Evolutionary conservation across 2,888 invertebrate species (phyloP).

Genomic region (Rutpela maculata): DNA sequence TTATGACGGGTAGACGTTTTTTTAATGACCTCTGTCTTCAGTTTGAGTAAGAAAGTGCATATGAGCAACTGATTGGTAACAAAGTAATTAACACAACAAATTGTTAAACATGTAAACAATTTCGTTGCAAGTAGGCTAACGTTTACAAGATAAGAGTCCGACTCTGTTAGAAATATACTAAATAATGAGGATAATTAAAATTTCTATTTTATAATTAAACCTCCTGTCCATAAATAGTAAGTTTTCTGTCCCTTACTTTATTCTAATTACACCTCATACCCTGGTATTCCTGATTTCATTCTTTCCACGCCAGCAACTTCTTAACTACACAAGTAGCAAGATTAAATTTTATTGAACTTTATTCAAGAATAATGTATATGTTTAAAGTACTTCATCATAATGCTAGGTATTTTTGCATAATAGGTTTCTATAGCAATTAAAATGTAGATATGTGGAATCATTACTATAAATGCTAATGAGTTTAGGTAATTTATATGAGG

Average conservation of each 20-base stretch:
- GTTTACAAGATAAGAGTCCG: background rate
- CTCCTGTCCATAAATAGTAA: constrained; percentile 7
- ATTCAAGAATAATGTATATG: constrained; percentile 9
- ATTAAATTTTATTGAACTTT: constrained; percentile 26
- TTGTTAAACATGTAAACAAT: too few relatives aligned
- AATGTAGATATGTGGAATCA: constrained; percentile 5
- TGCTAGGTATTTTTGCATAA: constrained; percentile 25
- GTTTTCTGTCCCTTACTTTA: background rate
- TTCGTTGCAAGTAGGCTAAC: background rate
- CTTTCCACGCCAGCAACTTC: constrained; percentile 24
- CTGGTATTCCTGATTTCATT: constrained; percentile 9
- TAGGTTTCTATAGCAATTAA: constrained; percentile 6
- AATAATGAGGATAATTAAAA: background rate
- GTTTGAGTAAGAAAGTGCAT: too few relatives aligned
- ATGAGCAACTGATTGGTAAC: too few relatives aligned
- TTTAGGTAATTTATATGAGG: background rate
- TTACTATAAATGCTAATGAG: constrained; percentile 4
- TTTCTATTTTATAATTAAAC: constrained; percentile 3
- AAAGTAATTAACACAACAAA: too few relatives aligned
- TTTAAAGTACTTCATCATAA: background rate
- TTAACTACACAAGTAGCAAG: constrained; percentile 16
- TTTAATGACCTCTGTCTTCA: too few relatives aligned
- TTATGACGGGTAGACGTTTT: too few relatives aligned
- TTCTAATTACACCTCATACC: constrained; percentile 5
- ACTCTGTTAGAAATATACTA: background rate